Base-by-base conservation (phyloP, 2,888 invertebrate genomes). In the Lobophora halterata region DNA sequence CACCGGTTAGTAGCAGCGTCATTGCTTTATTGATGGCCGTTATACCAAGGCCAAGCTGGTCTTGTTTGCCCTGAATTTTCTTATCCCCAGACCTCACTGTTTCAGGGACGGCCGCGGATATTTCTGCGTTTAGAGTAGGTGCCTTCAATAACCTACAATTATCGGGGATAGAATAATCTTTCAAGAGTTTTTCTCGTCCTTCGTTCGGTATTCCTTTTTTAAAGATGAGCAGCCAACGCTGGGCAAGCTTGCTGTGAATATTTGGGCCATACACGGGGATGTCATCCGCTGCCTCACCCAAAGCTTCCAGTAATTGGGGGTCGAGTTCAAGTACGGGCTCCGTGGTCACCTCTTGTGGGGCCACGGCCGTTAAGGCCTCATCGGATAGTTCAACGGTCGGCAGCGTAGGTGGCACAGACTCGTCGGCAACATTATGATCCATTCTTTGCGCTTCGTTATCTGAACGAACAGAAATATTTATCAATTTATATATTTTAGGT, bases 11-110 rank as follows among this genome's bases (percentile, higher is more conserved):
- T n/a, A n/a, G n/a, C n/a, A n/a, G 28, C 5, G 4, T 2, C 29
- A 19, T 6, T 2, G 19, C 29, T 19, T 12, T 19, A 16, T 29
- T 19, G 1, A 29, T 9, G 12, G 19, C 18, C 11, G 29, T n/a
- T 17, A 29, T 29, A 9, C 19, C 12, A 4, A 10, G 7, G 10
- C 19, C 11, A 1, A 29, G 19, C 7, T 29, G 19, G 1, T 29
- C 29, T 29, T 12, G 29, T 13, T 25, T 13, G 25, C n/a, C 5
- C 7, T 25, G 25, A 3, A 33, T 25, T n/a, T 25, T 25, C 25
- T 13, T 25, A 5, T 13, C 25, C 8, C 13, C 13, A 13, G 6
- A 7, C 7, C 13, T 25, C 3, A 25, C 25, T 2, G 7, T 7
- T 7, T 25, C 25, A 13, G 7, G 7, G 5, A 25, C 25, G n/a